Evolutionary conservation across 2,888 invertebrate species (phyloP), one percentile per base, ranked within the genome.

Genomic region (Globia sparganii): DNA sequence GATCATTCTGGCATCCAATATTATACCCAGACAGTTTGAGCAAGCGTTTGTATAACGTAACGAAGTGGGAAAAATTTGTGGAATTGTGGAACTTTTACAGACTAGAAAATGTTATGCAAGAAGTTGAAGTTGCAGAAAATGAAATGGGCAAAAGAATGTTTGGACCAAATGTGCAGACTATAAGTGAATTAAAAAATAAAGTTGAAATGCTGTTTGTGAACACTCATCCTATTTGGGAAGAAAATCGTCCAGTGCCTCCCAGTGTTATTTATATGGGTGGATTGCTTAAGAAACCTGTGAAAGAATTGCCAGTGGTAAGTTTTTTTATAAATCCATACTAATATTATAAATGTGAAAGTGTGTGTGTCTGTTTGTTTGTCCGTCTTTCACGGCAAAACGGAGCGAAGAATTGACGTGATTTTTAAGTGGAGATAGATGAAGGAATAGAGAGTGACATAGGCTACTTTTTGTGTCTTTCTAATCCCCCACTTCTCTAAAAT

Each of bases 201-300:
- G 87, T 94, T n/a, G 92, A 94, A 62, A 88, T 96, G 90, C 61
- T 96, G 31, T 92, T 97, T 80, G 59, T 95, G 1, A 96, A 96
- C 78, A 87, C 90, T 2, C 92, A 97, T 88, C 93, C 93, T 0
- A 80, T 94, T 21, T 93, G 93, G 88, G 91, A 90, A 53, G 87
- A 85, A 0, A 91, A 92, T 66, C 88, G 93, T 28, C 96, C 97
- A 3, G 86, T 93, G 11, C 92, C 95, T 9, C 94, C 96, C 0
- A 92, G 90, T 77, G 88, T 95, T 18, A 80, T 96, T 8, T 93
- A 92, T 71, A 91, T 95, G 72, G 95, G 95, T 49, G 95, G 95
- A n/a, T 18, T 84, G 43, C 86, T 56, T 56, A 62, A 78, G 13
- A 84, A 62, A 0, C 71, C 74, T 13, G 11, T 34, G 0, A 76